phyloP scores from a whole-genome alignment of 1,140 invertebrate genomes.

The Idris sp. region DNA sequence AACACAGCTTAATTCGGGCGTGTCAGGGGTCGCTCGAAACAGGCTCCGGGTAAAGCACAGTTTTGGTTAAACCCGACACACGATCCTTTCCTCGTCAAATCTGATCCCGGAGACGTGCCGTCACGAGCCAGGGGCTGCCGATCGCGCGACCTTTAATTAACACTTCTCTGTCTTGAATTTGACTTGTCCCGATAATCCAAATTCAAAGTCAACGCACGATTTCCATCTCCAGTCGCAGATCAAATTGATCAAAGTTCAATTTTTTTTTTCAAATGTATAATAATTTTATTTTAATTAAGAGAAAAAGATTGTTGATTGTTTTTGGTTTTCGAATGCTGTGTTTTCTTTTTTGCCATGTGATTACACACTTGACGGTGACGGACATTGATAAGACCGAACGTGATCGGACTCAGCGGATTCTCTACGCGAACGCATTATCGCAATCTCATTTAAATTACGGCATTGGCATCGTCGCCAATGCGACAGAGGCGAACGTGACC shows the following conservation, averaged over 20 bases:
- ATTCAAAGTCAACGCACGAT: no score
- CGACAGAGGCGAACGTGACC: conserved; percentile 64
- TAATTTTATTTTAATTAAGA: no score
- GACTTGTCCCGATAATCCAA: background rate
- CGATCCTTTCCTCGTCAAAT: conserved; percentile 12
- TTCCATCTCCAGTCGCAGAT: no score
- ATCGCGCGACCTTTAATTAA: conserved; percentile 35
- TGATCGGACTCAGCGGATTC: conserved; percentile 62
- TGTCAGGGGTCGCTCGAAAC: conserved; percentile 46
- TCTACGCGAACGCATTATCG: conserved; percentile 61
- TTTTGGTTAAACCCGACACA: conserved; percentile 37
- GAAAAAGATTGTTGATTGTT: no score
- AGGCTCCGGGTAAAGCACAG: conserved; percentile 16
- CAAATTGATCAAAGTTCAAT: no score
- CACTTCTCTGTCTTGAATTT: background rate
- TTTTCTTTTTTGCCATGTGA: conserved; percentile 40
- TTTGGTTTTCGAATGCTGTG: conserved; percentile 33
- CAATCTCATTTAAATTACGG: conserved; percentile 68
- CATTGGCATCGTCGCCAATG: conserved; percentile 61
- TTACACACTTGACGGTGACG: conserved; percentile 54
- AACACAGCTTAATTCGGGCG: conserved; percentile 70
- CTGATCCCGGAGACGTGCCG: background rate
- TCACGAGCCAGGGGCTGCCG: conserved; percentile 14
- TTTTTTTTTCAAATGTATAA: no score
- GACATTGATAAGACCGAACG: conserved; percentile 65